These are phyloP conservation scores for Acrocephalus kingi DNA, from an alignment of 2,113 vertebrate genomes.

Conservation along the genomic window DNA sequence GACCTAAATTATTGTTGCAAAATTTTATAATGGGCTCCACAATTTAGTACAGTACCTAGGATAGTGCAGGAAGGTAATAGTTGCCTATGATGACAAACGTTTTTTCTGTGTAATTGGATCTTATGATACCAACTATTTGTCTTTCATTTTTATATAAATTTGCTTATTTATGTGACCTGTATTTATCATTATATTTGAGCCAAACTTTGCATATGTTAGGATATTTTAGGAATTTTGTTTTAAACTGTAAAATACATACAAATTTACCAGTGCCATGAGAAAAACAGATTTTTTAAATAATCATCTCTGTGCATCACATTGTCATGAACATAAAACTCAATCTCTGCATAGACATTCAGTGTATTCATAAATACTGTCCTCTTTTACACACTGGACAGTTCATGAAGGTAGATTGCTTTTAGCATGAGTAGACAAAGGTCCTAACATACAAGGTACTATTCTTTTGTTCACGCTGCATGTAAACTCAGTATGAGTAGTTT, in stretches of 20 bases:
- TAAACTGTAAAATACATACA: not conserved
- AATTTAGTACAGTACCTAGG: not conserved
- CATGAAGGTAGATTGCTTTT: not conserved
- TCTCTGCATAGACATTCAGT: not conserved
- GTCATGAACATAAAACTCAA: not conserved
- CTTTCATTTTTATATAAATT: not conserved
- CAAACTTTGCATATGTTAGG: not conserved
- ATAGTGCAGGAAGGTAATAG: not conserved
- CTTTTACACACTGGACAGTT: not conserved
- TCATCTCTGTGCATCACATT: not conserved
- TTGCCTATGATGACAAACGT: not conserved
- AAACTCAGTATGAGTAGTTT: not conserved
- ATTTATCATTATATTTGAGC: not conserved
- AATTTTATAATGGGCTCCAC: not conserved
- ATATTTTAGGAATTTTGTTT: not conserved
- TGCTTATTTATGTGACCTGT: not conserved
- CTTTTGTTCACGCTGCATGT: not conserved
- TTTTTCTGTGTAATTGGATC: not conserved
- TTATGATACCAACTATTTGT: not conserved
- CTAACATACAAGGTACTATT: not conserved
- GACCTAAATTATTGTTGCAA: conserved; percentile 2
- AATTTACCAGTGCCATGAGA: not conserved
- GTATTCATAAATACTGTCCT: not conserved
- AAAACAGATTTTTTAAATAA: not conserved
- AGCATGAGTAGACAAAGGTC: not conserved